Evolutionary conservation across 2,888 invertebrate species (phyloP).

Genomic region (Mimas tiliae): DNA sequence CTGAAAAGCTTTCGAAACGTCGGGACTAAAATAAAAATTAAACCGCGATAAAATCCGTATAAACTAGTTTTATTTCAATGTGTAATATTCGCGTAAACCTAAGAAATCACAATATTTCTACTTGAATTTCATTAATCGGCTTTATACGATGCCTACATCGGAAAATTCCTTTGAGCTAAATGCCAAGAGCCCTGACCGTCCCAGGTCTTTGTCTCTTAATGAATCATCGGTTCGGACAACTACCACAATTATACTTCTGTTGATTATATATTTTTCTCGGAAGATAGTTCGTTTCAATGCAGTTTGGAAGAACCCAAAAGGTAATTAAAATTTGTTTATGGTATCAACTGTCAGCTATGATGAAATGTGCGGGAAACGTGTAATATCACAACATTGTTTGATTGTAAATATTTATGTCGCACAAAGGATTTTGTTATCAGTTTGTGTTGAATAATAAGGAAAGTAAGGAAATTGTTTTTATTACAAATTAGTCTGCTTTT

Average conservation of each 20-base stretch:
- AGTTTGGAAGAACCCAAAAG: neutral
- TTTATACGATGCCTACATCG: neutral
- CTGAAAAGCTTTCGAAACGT: too few relatives aligned
- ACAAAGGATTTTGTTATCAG: neutral
- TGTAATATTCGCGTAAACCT: too few relatives aligned
- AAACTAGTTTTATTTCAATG: too few relatives aligned
- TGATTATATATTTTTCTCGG: neutral
- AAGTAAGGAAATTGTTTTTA: too few relatives aligned
- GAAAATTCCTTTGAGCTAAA: constrained; percentile 13
- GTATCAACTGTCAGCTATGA: neutral
- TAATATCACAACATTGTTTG: neutral
- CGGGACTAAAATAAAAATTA: too few relatives aligned
- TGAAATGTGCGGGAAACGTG: constrained; percentile 1
- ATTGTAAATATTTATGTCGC: neutral
- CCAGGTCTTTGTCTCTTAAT: constrained; percentile 11
- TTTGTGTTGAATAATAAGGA: neutral
- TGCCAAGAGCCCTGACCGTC: neutral
- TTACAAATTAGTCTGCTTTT: too few relatives aligned
- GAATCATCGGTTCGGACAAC: constrained; percentile 9
- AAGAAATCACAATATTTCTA: too few relatives aligned
- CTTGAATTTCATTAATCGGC: neutral
- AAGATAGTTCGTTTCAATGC: neutral
- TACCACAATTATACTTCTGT: neutral
- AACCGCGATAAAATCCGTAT: too few relatives aligned
- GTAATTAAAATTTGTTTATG: neutral